These are phyloP conservation scores for Orchestes rusci DNA, from an alignment of 2,888 invertebrate genomes.

Conservation along the genomic window DNA sequence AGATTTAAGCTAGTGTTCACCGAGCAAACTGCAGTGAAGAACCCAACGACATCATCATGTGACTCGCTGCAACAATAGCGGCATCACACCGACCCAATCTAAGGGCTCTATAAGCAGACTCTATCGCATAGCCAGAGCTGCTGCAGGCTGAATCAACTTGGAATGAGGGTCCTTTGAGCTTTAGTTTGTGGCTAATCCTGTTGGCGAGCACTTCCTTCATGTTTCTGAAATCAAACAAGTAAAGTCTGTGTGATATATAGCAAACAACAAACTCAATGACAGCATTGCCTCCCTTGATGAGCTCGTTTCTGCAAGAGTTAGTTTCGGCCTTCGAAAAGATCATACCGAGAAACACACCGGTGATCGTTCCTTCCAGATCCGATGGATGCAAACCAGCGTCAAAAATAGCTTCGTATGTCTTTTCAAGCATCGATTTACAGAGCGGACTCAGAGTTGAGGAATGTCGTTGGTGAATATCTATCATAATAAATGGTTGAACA, in stretches of 20 bases:
- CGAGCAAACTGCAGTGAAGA: conserved; percentile 80
- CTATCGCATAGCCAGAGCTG: conserved; percentile 79
- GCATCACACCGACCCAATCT: conserved; percentile 76
- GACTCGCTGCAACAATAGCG: conserved; percentile 82
- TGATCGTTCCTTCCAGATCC: conserved; percentile 61
- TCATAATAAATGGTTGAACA: conserved; percentile 4
- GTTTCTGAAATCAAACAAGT: conserved; percentile 14
- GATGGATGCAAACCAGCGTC: conserved; percentile 63
- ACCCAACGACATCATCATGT: conserved; percentile 78
- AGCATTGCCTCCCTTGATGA: conserved; percentile 4
- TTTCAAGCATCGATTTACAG: conserved; percentile 53
- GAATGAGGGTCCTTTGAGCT: conserved; percentile 81
- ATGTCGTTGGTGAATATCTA: conserved; percentile 46
- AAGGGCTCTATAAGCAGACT: conserved; percentile 71
- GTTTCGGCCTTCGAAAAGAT: conserved; percentile 73
- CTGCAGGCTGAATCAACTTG: conserved; percentile 89
- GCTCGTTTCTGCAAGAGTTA: conserved; percentile 59
- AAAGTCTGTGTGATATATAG: background rate
- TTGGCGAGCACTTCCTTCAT: conserved; percentile 87
- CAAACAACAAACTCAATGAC: conserved; percentile 15
- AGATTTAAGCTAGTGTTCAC: no score
- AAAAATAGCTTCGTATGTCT: conserved; percentile 53
- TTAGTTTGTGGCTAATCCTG: conserved; percentile 81
- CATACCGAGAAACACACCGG: conserved; percentile 74
- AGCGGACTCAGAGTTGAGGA: conserved; percentile 51